A percentile compares a stretch with the other conserved stretches of the same genome.
phyloP scores from a whole-genome alignment of 2,113 vertebrate genomes.

The Psittacus erithacus region DNA sequence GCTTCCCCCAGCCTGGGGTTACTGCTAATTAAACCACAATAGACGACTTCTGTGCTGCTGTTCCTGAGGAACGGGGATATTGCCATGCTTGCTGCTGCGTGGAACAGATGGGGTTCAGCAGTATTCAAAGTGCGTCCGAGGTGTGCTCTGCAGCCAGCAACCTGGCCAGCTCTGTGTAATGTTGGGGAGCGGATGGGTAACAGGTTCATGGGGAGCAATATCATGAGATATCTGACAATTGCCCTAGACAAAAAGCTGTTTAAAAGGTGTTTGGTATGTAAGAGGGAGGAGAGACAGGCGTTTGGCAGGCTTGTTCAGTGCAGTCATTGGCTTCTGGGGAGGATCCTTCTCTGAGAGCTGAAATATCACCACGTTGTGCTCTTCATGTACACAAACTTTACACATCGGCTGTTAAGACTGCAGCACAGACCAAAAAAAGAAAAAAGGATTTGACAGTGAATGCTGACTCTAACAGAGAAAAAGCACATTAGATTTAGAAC shows the following conservation, averaged over 20 bases:
- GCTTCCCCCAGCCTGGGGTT: slow-evolving; percentile 44
- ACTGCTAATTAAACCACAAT: slow-evolving; percentile 62
- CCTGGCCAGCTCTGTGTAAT: background rate
- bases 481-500: background rate
- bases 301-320: slow-evolving; percentile 33
- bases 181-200: background rate
- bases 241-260: slow-evolving; percentile 23
- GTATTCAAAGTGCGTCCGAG: background rate
- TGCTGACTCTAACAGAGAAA: background rate
- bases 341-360: slow-evolving; percentile 23
- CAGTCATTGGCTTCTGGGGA: slow-evolving; percentile 64
- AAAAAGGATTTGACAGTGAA: background rate
- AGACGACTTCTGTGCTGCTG: background rate
- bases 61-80: background rate
- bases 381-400: slow-evolving; percentile 54
- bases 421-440: background rate
- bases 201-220: background rate
- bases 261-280: background rate
- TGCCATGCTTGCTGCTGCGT: slow-evolving; percentile 6
- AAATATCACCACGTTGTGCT: slow-evolving; percentile 45
- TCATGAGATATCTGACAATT: background rate
- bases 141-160: background rate
- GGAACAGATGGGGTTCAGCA: slow-evolving; percentile 46
- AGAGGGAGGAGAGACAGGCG: slow-evolving; percentile 40
- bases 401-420: slow-evolving; percentile 14